Base-by-base conservation (phyloP, 2,888 invertebrate genomes). In the Stictocephala bisonia region DNA sequence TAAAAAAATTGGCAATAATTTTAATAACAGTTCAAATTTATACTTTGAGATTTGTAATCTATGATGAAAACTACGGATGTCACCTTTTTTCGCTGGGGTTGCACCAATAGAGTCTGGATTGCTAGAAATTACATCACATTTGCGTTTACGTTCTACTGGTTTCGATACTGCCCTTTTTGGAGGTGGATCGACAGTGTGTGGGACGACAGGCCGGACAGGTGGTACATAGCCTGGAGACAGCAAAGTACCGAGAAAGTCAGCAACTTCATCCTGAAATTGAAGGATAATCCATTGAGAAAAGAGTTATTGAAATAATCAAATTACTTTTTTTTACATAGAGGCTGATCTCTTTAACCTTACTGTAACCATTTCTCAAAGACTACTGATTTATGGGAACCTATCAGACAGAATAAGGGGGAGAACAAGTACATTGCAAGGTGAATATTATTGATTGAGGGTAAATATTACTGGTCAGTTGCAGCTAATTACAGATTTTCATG, bases 201-300 rank as follows among this genome's bases (percentile, higher is more conserved):
- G n/a, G 2, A 60, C 20, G 20, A 20, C 7, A 3, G 71, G 71
- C 20, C 64, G 27, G 0, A 31, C 11, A 0, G 70, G 70, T 4
- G 70, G 26, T 1, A 50, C 31, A 13, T 71, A 71, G 31, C 26
- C 50, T 3, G 60, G 58, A 13, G 70, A 66, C 11, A 77, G 64
- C 15, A 78, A 66, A 13, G 70, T 74, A n/a, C 77, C 76, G 7
- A 90, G 84, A 80, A 90, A 91, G 77, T 91, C 90, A 0, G 87
- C 88, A 3, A 90, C 85, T 82, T 91, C 91, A 79, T 91, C 90
- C 88, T 88, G 68, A 71, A 81, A 81, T 73, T 71, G n/a, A n/a
- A n/a, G n/a, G n/a, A n/a, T n/a, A n/a, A n/a, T n/a, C n/a, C 13
- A 41, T 68, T 64, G 70, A 27, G 41, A 18, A 50, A 31, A 50